A percentile compares a stretch with the other conserved stretches of the same genome.
Conservation (phyloP, 2,888 invertebrate species). For the Andricus quercusramuli region DNA sequence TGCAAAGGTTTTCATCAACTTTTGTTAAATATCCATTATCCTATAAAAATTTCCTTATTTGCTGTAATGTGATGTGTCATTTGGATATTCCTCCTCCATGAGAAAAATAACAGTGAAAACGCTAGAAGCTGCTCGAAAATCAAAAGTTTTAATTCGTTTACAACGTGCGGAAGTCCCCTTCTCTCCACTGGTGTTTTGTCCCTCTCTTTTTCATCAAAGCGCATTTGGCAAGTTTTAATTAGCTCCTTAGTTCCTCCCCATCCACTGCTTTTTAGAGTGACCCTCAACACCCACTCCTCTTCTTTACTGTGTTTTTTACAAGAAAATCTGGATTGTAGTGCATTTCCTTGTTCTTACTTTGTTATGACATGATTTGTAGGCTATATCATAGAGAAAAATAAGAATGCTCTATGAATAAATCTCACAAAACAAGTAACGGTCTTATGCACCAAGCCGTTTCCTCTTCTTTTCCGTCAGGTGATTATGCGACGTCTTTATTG, state of each 20-base stretch:
- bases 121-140: constrained; percentile 10
- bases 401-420: constrained; percentile 46
- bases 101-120: constrained; percentile 22
- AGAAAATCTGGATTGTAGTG: background rate
- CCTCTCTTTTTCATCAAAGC: constrained; percentile 50
- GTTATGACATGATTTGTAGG: constrained; percentile 15
- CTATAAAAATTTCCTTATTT: background rate
- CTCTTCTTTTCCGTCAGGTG: constrained; percentile 20
- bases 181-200: background rate
- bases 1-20: background rate
- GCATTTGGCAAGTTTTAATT: constrained; percentile 62
- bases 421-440: constrained; percentile 43
- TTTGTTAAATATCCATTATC: background rate
- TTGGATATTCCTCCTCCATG: background rate
- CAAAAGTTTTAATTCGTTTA: constrained; percentile 23
- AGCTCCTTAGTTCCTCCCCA: constrained; percentile 48
- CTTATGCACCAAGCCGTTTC: constrained; percentile 9
- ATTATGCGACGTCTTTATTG: constrained; percentile 32
- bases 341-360: constrained; percentile 25
- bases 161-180: background rate
- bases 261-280: constrained; percentile 24
- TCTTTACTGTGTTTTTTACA: constrained; percentile 22
- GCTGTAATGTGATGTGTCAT: background rate
- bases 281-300: constrained; percentile 23
- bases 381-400: constrained; percentile 2